Evolutionary conservation across 2,888 invertebrate species (phyloP), one percentile per base, ranked within the genome.

Genomic region (Zaprionus bogoriensis): DNA sequence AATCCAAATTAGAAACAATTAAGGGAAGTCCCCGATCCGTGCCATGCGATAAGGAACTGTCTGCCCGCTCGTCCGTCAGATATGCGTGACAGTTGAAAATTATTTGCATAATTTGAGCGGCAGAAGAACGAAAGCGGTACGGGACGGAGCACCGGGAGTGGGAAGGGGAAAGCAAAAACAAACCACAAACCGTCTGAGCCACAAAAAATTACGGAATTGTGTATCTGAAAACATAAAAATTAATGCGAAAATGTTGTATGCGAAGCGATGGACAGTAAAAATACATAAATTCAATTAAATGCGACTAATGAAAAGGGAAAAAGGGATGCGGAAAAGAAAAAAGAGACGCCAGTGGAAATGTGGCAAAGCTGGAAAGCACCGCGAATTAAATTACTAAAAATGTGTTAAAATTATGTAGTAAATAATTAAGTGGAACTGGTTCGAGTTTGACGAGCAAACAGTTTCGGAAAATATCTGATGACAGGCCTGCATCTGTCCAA

Each of bases 221-320:
- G 22, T 42, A 61, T 82, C 66, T 55, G 55, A 63, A 84, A 84
- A 81, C 82, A 82, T 87, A 82, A 87, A 87, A 87, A 87, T 82
- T 85, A 82, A 82, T 82, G 82, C 82, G 64, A 79, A 82, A 82
- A 85, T 74, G 80, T 41, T 82, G 87, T 82, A 74, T 60, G 66
- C 55, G 66, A 66, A 61, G 46, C 50, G 63, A 58, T 36, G 66
- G 74, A 86, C 75, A 77, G 65, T 74, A 69, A 74, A 82, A 85
- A 85, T 82, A 87, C 87, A 87, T 87, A 87, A 83, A 87, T 86
- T 87, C 86, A 87, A 83, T 87, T 83, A 87, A 83, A 85, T 83
- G 86, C 86, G 82, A 87, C 87, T 83, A 68, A 81, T 63, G 63
- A 66, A 78, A 64, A 52, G 50, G 42, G 51, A 63, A 65, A 61